Evolutionary conservation across 2,888 invertebrate species (phyloP), one percentile per base, ranked within the genome.

Genomic region (Metallyticus violacea): DNA sequence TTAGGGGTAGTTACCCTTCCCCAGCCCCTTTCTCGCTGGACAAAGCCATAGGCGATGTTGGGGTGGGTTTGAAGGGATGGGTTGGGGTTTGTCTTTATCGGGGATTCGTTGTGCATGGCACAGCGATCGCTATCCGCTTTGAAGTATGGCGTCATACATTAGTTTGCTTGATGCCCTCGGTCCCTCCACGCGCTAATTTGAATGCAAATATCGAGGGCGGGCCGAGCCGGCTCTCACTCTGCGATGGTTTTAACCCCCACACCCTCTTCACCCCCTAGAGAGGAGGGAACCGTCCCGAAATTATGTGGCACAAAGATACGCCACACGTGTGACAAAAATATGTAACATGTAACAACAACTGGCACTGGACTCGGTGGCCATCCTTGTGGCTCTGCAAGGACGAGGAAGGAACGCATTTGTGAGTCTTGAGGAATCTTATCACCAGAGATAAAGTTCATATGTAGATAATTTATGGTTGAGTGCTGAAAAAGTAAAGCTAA

Each of bases 141-240:
- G 87, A 87, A 87, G 87, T 87, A 87, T 85, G 85, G 78, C 81
- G 82, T 81, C 87, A 87, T 85, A 87, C 87, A 87, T 87, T 85
- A 87, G 80, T 87, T 87, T 82, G 81, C 81, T 79, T 85, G 85
- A 87, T 87, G 82, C 78, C 81, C 81, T 79, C 81, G 85, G 85
- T 87, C 79, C 78, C 81, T 25, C 85, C 81, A 26, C 84, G 80
- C 85, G 87, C 87, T 87, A 87, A 87, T 87, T 87, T 86, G 87
- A 85, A 87, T 87, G 87, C 87, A 87, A 87, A 87, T 87, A 85
- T 85, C 86, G 86, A 79, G 22, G 79, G 62, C n/a, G 29, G 85
- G 26, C 40, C 26, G 62, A 76, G 26, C 7, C 77, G 22, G 76
- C 76, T 28, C 83, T 77, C 81, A 29, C 22, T 27, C n/a, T n/a